Conservation (phyloP, 2,797 vertebrate species). For the Sardinella longiceps region DNA sequence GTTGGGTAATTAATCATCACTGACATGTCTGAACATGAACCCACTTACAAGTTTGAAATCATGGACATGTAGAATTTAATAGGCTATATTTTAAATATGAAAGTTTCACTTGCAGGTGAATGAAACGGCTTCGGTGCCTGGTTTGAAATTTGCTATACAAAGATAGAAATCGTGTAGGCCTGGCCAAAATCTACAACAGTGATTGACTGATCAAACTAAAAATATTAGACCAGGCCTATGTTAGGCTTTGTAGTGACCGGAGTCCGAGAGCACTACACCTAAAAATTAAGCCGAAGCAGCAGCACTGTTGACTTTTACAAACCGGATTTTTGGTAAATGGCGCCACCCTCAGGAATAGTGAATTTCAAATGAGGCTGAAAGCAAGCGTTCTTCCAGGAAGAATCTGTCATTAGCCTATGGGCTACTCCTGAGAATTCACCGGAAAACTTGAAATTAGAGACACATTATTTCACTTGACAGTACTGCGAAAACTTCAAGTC, state of each 20-base stretch:
- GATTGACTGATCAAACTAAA: not conserved
- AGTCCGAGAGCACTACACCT: not conserved
- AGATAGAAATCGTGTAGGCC: not conserved
- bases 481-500: not conserved
- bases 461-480: not conserved
- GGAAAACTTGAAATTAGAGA: not conserved
- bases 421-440: not conserved
- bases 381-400: not conserved
- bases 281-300: not conserved
- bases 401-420: not conserved
- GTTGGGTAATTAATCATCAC: no score
- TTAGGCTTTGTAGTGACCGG: no score
- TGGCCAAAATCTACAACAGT: not conserved
- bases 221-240: no score
- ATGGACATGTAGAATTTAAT: not conserved
- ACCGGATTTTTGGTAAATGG: slow-evolving; percentile 48
- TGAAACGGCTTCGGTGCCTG: not conserved
- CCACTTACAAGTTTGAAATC: slow-evolving; percentile 32
- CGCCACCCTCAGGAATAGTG: slow-evolving; percentile 50
- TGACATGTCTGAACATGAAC: not conserved
- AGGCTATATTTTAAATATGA: not conserved
- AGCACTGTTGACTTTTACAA: not conserved
- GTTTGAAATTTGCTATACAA: not conserved
- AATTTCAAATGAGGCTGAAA: not conserved
- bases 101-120: not conserved